A percentile compares a stretch with the other conserved stretches of the same genome.
phyloP scores from a whole-genome alignment of 2,797 vertebrate genomes.

The Enteromius paludinosus region DNA sequence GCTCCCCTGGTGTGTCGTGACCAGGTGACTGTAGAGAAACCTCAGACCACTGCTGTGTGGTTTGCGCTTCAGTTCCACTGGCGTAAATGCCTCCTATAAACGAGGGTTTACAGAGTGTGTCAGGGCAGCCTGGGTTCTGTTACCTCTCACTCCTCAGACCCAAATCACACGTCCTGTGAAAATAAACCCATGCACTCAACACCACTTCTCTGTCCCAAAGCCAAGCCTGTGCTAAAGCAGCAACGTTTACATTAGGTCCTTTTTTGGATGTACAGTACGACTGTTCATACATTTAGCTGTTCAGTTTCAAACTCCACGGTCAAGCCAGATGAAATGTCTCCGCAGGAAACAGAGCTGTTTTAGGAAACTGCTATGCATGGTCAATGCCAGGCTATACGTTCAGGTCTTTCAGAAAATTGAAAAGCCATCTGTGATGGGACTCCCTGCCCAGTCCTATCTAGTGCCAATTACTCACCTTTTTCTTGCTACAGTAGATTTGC shows the following conservation, averaged over 20 bases:
- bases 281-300: conserved; percentile 6
- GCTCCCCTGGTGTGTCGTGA: conserved; percentile 22
- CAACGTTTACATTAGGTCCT: conserved; percentile 17
- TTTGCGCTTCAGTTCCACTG: conserved; percentile 31
- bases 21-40: conserved; percentile 25
- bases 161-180: conserved; percentile 39
- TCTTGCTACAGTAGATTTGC: conserved; percentile 97
- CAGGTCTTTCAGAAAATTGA: conserved; percentile 11
- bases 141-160: conserved; percentile 45
- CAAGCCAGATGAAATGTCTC: conserved; percentile 7
- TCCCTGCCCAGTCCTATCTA: not conserved
- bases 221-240: conserved; percentile 15
- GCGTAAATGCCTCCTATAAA: conserved; percentile 36
- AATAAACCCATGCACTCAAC: conserved; percentile 36
- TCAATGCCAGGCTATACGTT: not conserved
- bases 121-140: conserved; percentile 39
- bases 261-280: conserved; percentile 18
- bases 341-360: conserved; percentile 30
- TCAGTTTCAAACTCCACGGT: conserved; percentile 20
- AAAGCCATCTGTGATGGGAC: not conserved
- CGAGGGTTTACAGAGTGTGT: conserved; percentile 39
- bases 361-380: conserved; percentile 20
- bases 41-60: conserved; percentile 4
- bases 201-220: conserved; percentile 23
- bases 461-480: conserved; percentile 81